These are phyloP conservation scores for Loripinus fragilis DNA, from an alignment of 2,888 invertebrate genomes.

Conservation along the genomic window DNA sequence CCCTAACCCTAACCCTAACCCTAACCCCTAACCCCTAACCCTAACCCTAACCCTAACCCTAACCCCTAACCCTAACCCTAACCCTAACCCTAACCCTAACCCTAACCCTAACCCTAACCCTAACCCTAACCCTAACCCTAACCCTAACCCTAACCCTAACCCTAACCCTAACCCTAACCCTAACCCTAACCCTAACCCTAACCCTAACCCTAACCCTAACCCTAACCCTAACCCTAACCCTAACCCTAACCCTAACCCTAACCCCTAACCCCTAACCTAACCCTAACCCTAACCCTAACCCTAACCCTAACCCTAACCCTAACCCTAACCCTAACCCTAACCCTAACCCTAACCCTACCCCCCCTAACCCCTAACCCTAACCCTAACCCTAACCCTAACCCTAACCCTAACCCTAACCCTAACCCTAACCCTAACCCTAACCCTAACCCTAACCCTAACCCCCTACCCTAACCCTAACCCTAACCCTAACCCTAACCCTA, in stretches of 20 bases:
- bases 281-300: constrained; percentile 22
- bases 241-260: constrained; percentile 25
- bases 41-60: too few species aligned
- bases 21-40: too few species aligned
- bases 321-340: constrained; percentile 18
- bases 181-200: constrained; percentile 31
- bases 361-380: constrained; percentile 31
- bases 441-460: constrained; percentile 17
- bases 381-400: constrained; percentile 21
- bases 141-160: constrained; percentile 26
- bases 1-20: constrained; percentile 25
- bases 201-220: constrained; percentile 42
- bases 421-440: constrained; percentile 24
- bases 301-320: not conserved
- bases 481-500: constrained; percentile 29
- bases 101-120: constrained; percentile 22
- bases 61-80: constrained; percentile 28
- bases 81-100: constrained; percentile 22
- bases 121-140: constrained; percentile 22
- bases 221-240: constrained; percentile 22
- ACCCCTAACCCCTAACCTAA: too few species aligned
- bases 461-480: constrained; percentile 26
- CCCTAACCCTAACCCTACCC: constrained; percentile 23
- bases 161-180: constrained; percentile 41
- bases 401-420: constrained; percentile 26